phyloP scores from a whole-genome alignment of 2,888 invertebrate species.

The Pseudococcus jackbeardsleyi region DNA sequence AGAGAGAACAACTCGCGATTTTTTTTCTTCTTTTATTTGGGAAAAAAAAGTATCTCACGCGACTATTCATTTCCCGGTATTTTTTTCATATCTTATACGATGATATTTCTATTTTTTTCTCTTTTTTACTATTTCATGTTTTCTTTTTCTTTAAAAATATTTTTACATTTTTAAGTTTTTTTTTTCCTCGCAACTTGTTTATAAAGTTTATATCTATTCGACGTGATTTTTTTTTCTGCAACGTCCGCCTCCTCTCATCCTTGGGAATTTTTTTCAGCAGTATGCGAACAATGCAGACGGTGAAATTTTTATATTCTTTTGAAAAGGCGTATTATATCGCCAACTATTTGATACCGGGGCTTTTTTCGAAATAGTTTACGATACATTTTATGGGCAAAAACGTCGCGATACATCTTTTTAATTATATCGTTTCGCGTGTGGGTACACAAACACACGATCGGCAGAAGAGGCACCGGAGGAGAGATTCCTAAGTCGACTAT shows the following conservation, averaged over 20 bases:
- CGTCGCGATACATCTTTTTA: conserved; percentile 38
- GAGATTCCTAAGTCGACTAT: conserved; percentile 5
- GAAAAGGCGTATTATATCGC: conserved; percentile 39
- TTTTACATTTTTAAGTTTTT: conserved; percentile 33
- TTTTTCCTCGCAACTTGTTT: background rate
- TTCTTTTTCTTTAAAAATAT: conserved; percentile 31
- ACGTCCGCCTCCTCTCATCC: background rate
- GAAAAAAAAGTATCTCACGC: conserved; percentile 3
- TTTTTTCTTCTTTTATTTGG: background rate
- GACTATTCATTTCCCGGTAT: conserved; percentile 4
- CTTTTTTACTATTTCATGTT: background rate
- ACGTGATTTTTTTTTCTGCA: background rate
- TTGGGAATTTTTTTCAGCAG: background rate
- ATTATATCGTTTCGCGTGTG: conserved; percentile 11
- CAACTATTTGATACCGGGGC: conserved; percentile 16
- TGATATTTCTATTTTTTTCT: background rate
- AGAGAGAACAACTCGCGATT: background rate
- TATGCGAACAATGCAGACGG: conserved; percentile 13
- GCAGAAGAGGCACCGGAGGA: background rate
- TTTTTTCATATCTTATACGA: conserved; percentile 2
- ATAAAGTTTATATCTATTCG: conserved; percentile 26
- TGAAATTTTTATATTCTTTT: conserved; percentile 38
- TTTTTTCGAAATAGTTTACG: conserved; percentile 26
- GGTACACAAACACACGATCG: background rate
- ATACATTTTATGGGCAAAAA: conserved; percentile 44